Evolutionary conservation across 37 sponge, comb jelly and placozoan species (phyloP), one percentile per base, ranked within the genome.

Genomic region (Halichondria panicea): DNA sequence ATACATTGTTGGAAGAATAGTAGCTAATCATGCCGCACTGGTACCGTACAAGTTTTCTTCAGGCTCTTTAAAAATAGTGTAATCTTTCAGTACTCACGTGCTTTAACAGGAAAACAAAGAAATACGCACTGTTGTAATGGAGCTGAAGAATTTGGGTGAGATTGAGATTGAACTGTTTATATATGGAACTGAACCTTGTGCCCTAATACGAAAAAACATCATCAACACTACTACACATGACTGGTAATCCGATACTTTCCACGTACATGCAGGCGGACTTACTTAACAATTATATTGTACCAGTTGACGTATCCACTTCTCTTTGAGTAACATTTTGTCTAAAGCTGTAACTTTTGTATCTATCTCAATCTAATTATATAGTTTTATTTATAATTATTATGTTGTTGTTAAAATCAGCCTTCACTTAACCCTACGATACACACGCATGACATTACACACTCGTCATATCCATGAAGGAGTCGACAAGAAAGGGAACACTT

Each of bases 21-120:
- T 25, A 37, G 22, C 13, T 6, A 13, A 25, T n/a, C 33, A 2
- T 11, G 53, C 19, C 4, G 9, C 36, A 32, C 58, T 31, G 3
- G 11, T 18, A 15, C 5, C 34, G 57, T 73, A 15, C 57, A 4
- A 5, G 7, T 34, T 34, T 56, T 55, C 22, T 28, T 36, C 34
- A 73, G 58, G 57, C 58, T 73, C 13, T 73, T 55, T 28, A 65
- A 65, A 11, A 34, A 65, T 34, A 38, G 66, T n/a, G 36, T 28
- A 8, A 6, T 65, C 22, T 65, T 35, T 34, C 11, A 33, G 21
- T 33, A 31, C 8, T 6, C 4, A 5, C 28, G 11, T 35, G 11
- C 32, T 34, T n/a, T n/a, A n/a, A 8, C 4, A 35, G 11, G 32
- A 6, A 65, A 28, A 65, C 32, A 38, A 31, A 65, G 34, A 6